phyloP scores from a whole-genome alignment of 2,113 vertebrate genomes.

The Alaudala cheleensis region DNA sequence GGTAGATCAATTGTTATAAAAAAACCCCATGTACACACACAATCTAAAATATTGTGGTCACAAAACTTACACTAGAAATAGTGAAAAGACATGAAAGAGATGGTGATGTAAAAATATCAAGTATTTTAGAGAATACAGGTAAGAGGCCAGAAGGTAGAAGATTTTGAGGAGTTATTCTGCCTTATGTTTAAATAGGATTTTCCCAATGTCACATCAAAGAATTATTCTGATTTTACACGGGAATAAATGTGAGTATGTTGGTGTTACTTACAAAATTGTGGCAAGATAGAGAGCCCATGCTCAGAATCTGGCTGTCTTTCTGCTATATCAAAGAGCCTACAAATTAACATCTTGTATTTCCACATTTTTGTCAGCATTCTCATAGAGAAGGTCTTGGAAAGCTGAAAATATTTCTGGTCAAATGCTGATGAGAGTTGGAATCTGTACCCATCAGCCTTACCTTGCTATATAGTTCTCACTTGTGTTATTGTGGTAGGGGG shows the following conservation, averaged over 20 bases:
- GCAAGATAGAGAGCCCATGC: background rate
- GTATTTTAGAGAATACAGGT: background rate
- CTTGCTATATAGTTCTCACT: background rate
- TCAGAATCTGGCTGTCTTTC: background rate
- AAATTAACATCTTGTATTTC: background rate
- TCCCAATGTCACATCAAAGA: background rate
- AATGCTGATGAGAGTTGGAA: background rate
- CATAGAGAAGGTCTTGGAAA: background rate
- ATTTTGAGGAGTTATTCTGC: background rate
- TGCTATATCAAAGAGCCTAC: background rate
- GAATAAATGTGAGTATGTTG: background rate
- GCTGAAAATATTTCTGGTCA: background rate
- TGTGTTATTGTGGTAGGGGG: background rate
- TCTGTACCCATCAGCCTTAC: fast-evolving
- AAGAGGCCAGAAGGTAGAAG: background rate
- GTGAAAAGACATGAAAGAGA: background rate
- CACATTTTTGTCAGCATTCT: background rate
- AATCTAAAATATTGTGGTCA: background rate
- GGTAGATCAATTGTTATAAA: background rate
- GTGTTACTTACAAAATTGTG: background rate
- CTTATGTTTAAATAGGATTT: background rate
- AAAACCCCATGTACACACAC: background rate
- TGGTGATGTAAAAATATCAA: background rate
- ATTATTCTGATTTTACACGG: background rate
- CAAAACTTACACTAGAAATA: background rate